Evolutionary conservation across 1,140 invertebrate species (phyloP), one percentile per base, ranked within the genome.

Genomic region (Ceratitis capitata): DNA sequence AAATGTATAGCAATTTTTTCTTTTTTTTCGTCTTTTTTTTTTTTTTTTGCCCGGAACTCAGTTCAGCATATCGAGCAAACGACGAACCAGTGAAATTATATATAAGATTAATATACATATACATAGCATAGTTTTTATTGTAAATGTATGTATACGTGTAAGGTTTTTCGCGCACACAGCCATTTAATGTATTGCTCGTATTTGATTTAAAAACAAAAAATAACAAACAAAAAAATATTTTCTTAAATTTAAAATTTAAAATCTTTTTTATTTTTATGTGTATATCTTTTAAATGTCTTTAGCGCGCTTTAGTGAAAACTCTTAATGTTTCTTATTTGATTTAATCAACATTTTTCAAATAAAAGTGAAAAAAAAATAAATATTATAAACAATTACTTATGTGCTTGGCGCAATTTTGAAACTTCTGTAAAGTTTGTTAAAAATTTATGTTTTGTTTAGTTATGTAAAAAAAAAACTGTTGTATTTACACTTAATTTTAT

Each of bases 21-120:
- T n/a, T n/a, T n/a, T n/a, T n/a, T n/a, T n/a, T n/a, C n/a, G n/a
- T n/a, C n/a, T n/a, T n/a, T n/a, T n/a, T n/a, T n/a, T n/a, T n/a
- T n/a, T n/a, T n/a, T n/a, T 83, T 51, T 83, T 51, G 45, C 32
- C 45, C 42, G 10, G 29, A 51, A 45, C 42, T 51, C 7, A 10
- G 4, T 83, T 83, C 53, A 56, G 82, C 82, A 83, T 83, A 83
- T 83, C 82, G 78, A 29, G 23, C 51, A 56, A 56, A n/a, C 6
- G n/a, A n/a, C 5, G 45, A 10, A 35, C 53, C 53, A 83, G 53
- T 53, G 82, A 39, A 83, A 53, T 83, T 58, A 56, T 56, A 56
- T 56, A 9, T 56, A 53, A 53, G 53, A 7, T 16, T 35, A 49
- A 10, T 3, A 6, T 83, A 29, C 29, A 58, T 26, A 58, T 58